Evolutionary conservation across 2,113 vertebrate genomes (phyloP), one percentile per base, ranked within the genome.

Genomic region (Forbesichthys agassizii): DNA sequence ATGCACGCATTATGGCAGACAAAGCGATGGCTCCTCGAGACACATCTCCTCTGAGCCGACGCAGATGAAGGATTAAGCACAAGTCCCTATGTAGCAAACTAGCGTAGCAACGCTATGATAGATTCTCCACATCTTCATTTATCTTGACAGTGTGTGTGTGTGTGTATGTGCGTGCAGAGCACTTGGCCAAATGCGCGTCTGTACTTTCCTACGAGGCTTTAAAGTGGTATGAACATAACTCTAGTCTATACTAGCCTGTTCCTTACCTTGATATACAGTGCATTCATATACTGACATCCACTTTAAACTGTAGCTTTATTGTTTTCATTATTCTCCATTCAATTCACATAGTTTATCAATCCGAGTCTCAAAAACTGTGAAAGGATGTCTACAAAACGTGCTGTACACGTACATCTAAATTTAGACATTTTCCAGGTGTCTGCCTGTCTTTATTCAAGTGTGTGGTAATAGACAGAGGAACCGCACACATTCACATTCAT

Each of bases 61-160:
- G 61, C n/a, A 82, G 79, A 81, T 61, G 11, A 66, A 83, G 49
- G 63, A 80, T 67, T 64, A 52, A 14, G 11, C 74, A 1, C 27
- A 2, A 2, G 55, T 79, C 75, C 57, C 61, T 0, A n/a, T 14
- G 58, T 49, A 51, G 46, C 71, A 61, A 66, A 76, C 74, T 4
- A 67, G 67, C 77, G 71, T 79, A 83, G 68, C 56, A 3, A 33
- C 36, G 49, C 47, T n/a, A 49, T 61, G 74, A 84, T 66, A 6
- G 48, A 80, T 82, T 27, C 20, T 0, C 0, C 51, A 27, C 18
- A 27, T 20, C 56, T 33, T 47, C n/a, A 71, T 73, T 67, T 18
- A 52, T 85, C 79, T 79, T 71, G 3, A 61, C 14, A 68, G 47
- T 72, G 0, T 61, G 51, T 63, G 52, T 13, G 52, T 53, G 52